These are phyloP conservation scores for Patella pellucida DNA, from an alignment of 2,888 invertebrate genomes.

Conservation along the genomic window DNA sequence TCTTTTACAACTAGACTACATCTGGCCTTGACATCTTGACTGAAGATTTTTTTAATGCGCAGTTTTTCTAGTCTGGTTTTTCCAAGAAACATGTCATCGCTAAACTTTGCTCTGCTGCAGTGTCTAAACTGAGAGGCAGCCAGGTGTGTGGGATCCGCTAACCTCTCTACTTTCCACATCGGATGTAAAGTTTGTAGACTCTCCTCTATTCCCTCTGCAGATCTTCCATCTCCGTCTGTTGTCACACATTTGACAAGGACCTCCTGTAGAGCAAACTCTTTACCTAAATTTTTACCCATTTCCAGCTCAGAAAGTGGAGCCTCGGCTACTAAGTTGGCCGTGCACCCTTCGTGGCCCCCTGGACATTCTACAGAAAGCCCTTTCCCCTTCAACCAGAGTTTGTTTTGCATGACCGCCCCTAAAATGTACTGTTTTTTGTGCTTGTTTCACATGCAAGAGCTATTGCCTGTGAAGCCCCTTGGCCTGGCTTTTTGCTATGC, in stretches of 20 bases:
- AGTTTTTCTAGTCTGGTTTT: background rate
- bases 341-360: constrained; percentile 20
- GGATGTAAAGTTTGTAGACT: background rate
- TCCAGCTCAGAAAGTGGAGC: constrained; percentile 15
- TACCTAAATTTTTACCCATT: background rate
- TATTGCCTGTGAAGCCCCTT: constrained; percentile 10
- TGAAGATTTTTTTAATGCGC: background rate
- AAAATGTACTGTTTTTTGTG: constrained; percentile 14
- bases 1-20: background rate
- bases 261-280: background rate
- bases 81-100: background rate
- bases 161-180: background rate
- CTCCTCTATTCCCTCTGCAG: background rate
- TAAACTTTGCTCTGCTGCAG: background rate
- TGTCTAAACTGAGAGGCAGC: background rate
- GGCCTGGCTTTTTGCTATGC: background rate
- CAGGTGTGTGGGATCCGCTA: background rate
- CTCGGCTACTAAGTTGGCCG: constrained; percentile 14
- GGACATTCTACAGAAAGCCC: constrained; percentile 26
- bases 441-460: constrained; percentile 6
- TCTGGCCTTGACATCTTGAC: background rate
- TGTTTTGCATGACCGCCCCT: constrained; percentile 5
- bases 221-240: background rate
- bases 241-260: background rate
- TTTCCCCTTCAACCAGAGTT: constrained; percentile 21